Percentiles rank a stretch among this genome's conserved stretches.
Evolutionary conservation across 2,113 vertebrate genomes (phyloP).

Genomic region (Dipodomys merriami): DNA sequence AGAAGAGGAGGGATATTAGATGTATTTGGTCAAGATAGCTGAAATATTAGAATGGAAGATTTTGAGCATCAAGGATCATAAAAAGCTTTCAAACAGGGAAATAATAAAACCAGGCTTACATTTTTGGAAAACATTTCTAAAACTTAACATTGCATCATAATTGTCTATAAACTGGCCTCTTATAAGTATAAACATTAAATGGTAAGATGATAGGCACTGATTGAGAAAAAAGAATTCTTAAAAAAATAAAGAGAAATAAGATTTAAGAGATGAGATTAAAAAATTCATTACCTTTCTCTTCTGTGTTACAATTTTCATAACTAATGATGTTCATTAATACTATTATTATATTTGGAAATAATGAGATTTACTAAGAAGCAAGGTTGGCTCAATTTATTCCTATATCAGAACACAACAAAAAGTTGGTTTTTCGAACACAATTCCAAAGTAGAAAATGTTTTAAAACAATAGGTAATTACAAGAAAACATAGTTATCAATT

Average conservation of each 20-base stretch:
- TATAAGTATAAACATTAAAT: not conserved
- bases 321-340: not conserved
- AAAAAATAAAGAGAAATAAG: not conserved
- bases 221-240: not conserved
- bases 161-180: not conserved
- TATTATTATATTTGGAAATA: slow-evolving; percentile 1
- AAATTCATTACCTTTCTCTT: not conserved
- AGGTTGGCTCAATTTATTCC: slow-evolving; percentile 25
- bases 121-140: not conserved
- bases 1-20: not conserved
- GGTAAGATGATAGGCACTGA: not conserved
- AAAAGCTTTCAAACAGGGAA: not conserved
- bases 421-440: not conserved
- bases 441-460: slow-evolving; percentile 8
- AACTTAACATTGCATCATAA: not conserved
- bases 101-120: not conserved
- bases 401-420: not conserved
- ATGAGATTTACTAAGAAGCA: slow-evolving; percentile 23
- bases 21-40: not conserved
- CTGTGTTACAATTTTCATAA: not conserved
- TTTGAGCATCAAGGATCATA: not conserved
- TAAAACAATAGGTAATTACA: slow-evolving; percentile 27
- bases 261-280: slow-evolving; percentile 9
- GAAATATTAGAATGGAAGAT: not conserved
- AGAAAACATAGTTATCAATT: slow-evolving; percentile 5